phyloP scores from a whole-genome alignment of 1,140 invertebrate species.

The Bombus ignitus region DNA sequence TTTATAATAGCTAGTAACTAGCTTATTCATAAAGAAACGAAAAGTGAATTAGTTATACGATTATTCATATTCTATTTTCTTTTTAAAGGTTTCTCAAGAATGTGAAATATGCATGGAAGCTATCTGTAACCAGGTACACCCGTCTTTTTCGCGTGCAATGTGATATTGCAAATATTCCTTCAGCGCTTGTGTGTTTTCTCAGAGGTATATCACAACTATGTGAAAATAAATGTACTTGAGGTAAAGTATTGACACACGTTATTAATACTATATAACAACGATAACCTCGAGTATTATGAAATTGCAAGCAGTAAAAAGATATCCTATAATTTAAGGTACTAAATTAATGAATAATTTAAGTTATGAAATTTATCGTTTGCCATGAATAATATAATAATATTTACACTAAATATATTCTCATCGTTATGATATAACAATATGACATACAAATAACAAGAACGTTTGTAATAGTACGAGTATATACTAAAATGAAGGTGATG shows the following conservation, averaged over 20 bases:
- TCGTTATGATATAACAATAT: no score
- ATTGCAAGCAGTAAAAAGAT: background rate
- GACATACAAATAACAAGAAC: no score
- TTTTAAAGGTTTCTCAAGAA: background rate
- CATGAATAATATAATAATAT: no score
- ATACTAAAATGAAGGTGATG: background rate
- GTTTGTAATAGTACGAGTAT: no score
- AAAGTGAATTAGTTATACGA: background rate
- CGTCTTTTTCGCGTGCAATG: background rate
- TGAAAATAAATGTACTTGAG: background rate
- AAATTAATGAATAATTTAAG: no score
- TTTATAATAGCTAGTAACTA: no score
- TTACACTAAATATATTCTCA: no score
- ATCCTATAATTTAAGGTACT: no score
- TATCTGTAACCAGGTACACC: background rate
- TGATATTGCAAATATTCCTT: background rate
- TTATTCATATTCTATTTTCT: background rate
- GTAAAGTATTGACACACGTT: background rate
- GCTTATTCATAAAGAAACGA: background rate
- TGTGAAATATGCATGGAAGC: background rate
- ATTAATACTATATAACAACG: background rate
- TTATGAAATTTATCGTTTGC: no score
- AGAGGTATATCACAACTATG: background rate
- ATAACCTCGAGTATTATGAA: background rate
- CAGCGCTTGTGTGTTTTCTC: background rate